Evolutionary conservation across 2,888 invertebrate genomes (phyloP), one percentile per base, ranked within the genome.

Genomic region (Hyalella azteca): DNA sequence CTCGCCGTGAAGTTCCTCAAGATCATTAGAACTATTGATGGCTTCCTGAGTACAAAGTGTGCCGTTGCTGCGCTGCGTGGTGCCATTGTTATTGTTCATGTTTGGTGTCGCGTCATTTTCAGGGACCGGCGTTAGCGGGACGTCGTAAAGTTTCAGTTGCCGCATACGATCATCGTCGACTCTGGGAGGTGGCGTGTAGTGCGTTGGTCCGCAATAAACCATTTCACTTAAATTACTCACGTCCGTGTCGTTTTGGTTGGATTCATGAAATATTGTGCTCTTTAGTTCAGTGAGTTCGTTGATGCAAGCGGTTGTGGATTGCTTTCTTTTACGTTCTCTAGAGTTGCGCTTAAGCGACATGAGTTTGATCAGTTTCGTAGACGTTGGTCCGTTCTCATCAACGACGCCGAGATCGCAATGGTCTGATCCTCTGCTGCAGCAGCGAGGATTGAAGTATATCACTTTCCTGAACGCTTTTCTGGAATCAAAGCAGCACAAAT

Each of bases 381-480:
- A 4, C n/a, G 32, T 29, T 3, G 66, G 66, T 1, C 66, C 66
- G 39, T 66, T 66, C 39, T 66, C 66, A 36, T 66, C 66, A 1
- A 19, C 36, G 66, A 36, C 66, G 19, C 29, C 66, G 15, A 66
- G 19, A 19, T 66, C 39, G 36, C 32, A n/a, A n/a, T 66, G 66
- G 66, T 66, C 36, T 66, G 32, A 36, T 5, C 3, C 66, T 19
- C 36, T 36, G n/a, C 36, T 66, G 2, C 78, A 66, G 15, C 80
- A 80, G 32, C 78, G 80, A 9, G 81, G 81, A 22, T 79, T 80
- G 40, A 81, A 83, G 29, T 79, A 77, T 73, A 83, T 83, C 54
- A 83, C 83, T 78, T 81, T 83, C 15, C 81, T 77, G 78, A 83
- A 83, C 54, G 83, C 83, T 76, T 83, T 83, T 75, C 81, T 82